Conservation (phyloP, 2,113 vertebrate genomes). For the Callipepla squamata region DNA sequence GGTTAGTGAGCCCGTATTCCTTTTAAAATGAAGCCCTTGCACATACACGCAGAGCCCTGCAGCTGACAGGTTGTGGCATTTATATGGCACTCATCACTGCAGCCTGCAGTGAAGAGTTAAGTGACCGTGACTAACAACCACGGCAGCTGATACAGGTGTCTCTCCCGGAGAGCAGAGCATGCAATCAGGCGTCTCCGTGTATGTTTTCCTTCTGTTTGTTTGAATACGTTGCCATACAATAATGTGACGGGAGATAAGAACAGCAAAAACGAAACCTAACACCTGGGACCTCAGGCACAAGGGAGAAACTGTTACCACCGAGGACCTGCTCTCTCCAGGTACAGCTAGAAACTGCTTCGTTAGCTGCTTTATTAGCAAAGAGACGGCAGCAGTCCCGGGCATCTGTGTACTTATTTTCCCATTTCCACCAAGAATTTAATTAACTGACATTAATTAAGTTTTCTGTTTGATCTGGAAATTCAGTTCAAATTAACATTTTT, state of each 20-base stretch:
- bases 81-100: rapidly evolving
- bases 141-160: rapidly evolving
- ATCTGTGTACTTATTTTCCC: constrained; percentile 46
- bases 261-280: not conserved
- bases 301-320: not conserved
- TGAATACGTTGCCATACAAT: not conserved
- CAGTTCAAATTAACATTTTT: constrained; percentile 38
- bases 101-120: not conserved
- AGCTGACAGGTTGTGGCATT: not conserved
- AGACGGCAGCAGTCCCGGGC: not conserved
- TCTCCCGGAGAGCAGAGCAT: rapidly evolving
- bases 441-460: constrained; percentile 57
- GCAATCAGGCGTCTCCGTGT: not conserved
- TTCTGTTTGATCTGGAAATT: constrained; percentile 60
- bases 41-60: rapidly evolving
- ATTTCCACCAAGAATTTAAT: constrained; percentile 55
- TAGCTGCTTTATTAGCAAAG: constrained; percentile 27
- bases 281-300: not conserved
- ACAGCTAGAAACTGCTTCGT: not conserved
- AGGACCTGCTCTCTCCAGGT: not conserved
- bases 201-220: not conserved
- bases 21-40: not conserved
- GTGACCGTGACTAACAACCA: rapidly evolving
- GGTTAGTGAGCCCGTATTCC: rapidly evolving
- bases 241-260: not conserved